Conservation (phyloP, 2,113 vertebrate genomes). For the Ornithorhynchus anatinus region DNA sequence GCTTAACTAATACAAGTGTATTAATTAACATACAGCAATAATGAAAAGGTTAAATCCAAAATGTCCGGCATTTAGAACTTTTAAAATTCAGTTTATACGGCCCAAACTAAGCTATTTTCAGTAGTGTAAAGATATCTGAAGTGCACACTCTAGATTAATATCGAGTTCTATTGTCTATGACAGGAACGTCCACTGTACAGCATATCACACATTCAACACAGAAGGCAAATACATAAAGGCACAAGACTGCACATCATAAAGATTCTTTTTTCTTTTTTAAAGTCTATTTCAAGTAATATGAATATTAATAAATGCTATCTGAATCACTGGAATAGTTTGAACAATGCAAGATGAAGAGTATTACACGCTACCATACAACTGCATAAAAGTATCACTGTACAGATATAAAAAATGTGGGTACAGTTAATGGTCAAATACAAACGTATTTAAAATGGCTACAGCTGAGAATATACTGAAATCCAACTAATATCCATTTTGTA, state of each 20-base stretch:
- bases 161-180: constrained; percentile 80
- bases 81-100: constrained; percentile 73
- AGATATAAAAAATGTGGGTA: constrained; percentile 78
- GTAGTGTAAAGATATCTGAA: constrained; percentile 87
- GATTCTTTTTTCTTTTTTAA: constrained; percentile 77
- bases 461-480: constrained; percentile 62
- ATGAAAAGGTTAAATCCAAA: constrained; percentile 72
- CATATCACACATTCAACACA: constrained; percentile 91
- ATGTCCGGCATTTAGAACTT: constrained; percentile 75
- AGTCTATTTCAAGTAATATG: constrained; percentile 86
- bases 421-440: constrained; percentile 77
- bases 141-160: constrained; percentile 83
- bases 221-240: constrained; percentile 92
- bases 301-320: constrained; percentile 73
- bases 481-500: constrained; percentile 46
- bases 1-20: constrained; percentile 75
- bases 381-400: constrained; percentile 80
- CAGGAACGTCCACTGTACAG: constrained; percentile 79
- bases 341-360: constrained; percentile 73
- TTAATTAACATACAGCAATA: constrained; percentile 74
- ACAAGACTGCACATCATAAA: constrained; percentile 89
- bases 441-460: constrained; percentile 74
- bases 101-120: constrained; percentile 84
- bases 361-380: constrained; percentile 74
- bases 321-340: constrained; percentile 72